Evolutionary conservation across 2,888 invertebrate species (phyloP).

Genomic region (Pristionchus mayeri): DNA sequence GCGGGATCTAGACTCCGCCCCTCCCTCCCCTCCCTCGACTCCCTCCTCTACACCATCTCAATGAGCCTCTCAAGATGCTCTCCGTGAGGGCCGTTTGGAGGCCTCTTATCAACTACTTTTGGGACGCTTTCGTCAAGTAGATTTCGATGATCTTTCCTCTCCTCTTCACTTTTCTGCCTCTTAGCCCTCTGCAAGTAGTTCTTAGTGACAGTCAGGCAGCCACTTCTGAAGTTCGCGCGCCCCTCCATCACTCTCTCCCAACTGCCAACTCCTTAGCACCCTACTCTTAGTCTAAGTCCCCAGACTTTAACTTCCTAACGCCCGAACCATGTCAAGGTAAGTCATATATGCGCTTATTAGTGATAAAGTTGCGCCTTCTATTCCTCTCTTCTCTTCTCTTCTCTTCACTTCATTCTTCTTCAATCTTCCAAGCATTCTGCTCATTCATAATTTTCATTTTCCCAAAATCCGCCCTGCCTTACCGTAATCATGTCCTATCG

Average conservation of each 20-base stretch:
- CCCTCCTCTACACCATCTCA: neutral
- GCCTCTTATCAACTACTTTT: slow-evolving; percentile 45
- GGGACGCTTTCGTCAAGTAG: slow-evolving; percentile 40
- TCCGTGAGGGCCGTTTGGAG: slow-evolving; percentile 29
- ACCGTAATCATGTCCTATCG: neutral
- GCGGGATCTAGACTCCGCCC: neutral
- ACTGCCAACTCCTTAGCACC: neutral
- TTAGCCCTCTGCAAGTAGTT: slow-evolving; percentile 22
- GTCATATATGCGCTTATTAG: neutral
- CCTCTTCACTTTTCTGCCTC: neutral
- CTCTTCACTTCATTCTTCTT: neutral
- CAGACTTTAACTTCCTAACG: neutral
- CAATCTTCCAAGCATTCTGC: neutral
- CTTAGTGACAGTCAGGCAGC: slow-evolving; percentile 21
- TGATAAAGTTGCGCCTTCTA: neutral
- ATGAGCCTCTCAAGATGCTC: slow-evolving; percentile 11
- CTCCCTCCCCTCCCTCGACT: neutral
- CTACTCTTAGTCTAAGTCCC: neutral
- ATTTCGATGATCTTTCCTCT: slow-evolving; percentile 29
- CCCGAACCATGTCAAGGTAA: neutral
- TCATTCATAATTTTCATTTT: neutral
- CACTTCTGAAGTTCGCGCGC: slow-evolving; percentile 20
- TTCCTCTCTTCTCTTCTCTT: neutral
- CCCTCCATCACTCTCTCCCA: neutral
- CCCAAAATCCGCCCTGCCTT: neutral